Conservation (phyloP, 2,113 vertebrate genomes). For the Neomonachus schauinslandi region DNA sequence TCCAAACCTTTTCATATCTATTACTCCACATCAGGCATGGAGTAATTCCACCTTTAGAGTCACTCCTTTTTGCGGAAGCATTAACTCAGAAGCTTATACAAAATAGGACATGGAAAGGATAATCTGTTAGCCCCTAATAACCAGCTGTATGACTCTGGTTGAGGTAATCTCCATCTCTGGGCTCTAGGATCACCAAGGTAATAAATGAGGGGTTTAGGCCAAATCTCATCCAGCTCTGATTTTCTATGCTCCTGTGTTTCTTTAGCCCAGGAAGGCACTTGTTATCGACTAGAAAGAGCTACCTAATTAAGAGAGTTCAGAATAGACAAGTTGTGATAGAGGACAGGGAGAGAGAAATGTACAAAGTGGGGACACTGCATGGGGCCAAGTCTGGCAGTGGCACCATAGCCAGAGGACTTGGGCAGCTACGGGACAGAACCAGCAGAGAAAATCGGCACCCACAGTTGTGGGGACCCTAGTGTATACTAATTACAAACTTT, state of each 20-base stretch:
- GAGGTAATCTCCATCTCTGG: neutral
- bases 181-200: neutral
- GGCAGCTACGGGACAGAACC: neutral
- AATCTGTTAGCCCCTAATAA: neutral
- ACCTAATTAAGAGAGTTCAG: neutral
- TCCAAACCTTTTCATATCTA: neutral
- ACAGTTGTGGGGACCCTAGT: neutral
- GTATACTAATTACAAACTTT: neutral
- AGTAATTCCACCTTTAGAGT: neutral
- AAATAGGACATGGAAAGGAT: neutral
- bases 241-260: neutral
- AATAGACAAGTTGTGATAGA: neutral
- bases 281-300: neutral
- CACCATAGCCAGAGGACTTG: neutral
- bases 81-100: slow-evolving; percentile 26
- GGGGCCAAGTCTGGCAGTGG: neutral
- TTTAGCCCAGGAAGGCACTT: neutral
- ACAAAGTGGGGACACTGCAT: neutral
- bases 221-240: neutral
- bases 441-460: neutral
- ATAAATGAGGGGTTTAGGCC: neutral
- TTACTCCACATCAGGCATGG: neutral
- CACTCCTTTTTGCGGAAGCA: neutral
- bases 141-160: neutral
- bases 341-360: neutral